phyloP scores from a whole-genome alignment of 1,140 invertebrate species.

The Forficula auricularia region DNA sequence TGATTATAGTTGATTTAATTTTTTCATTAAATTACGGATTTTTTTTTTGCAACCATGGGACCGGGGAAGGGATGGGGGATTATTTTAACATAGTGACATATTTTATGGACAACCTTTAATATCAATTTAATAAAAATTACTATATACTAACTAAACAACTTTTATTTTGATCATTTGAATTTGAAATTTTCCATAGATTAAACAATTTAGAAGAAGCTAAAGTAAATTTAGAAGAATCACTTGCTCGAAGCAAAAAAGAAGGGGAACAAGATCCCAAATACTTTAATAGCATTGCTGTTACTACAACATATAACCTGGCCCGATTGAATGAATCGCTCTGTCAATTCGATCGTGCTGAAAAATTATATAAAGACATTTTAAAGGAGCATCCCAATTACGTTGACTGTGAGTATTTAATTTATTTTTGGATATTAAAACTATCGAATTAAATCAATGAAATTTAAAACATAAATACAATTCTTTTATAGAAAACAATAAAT shows the following conservation, averaged over 20 bases:
- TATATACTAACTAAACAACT: no score
- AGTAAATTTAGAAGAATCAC: slow-evolving; percentile 69
- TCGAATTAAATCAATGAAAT: slow-evolving; percentile 4
- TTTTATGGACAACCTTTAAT: no score
- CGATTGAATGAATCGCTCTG: slow-evolving; percentile 83
- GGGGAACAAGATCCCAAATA: slow-evolving; percentile 78
- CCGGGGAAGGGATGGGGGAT: no score
- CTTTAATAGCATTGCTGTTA: slow-evolving; percentile 91
- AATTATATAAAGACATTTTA: slow-evolving; percentile 90
- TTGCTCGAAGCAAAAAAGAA: slow-evolving; percentile 62
- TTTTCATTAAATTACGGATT: no score
- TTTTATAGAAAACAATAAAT: background rate
- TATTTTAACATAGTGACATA: no score
- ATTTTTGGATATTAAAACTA: slow-evolving; percentile 9
- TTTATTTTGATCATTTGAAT: slow-evolving; percentile 2
- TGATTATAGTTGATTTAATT: no score
- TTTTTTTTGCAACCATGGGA: no score
- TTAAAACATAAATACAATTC: background rate
- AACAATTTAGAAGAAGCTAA: slow-evolving; percentile 68
- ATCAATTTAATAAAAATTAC: no score
- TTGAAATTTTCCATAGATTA: slow-evolving; percentile 30
- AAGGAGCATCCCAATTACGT: slow-evolving; percentile 98
- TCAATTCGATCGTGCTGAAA: slow-evolving; percentile 88
- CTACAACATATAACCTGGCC: slow-evolving; percentile 92
- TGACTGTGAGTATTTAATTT: slow-evolving; percentile 61